These are phyloP conservation scores for Heliothis peltigera DNA, from an alignment of 2,888 invertebrate species.

Conservation along the genomic window DNA sequence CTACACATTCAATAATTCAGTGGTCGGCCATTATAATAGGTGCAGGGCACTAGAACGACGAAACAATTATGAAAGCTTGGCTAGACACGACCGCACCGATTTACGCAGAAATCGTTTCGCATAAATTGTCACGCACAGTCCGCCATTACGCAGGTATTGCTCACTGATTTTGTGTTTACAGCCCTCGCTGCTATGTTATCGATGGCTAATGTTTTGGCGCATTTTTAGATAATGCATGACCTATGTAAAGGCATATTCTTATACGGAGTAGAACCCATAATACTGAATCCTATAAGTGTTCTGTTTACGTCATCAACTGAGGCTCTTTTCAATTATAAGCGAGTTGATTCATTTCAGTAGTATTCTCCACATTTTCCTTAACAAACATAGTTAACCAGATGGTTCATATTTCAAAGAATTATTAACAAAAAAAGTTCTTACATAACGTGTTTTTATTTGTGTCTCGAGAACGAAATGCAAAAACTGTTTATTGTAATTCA, in stretches of 20 bases:
- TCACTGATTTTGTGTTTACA: conserved; percentile 18
- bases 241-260: too few species aligned
- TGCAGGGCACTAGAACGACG: neutral
- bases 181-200: neutral
- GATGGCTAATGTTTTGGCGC: neutral
- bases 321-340: too few species aligned
- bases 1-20: neutral
- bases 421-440: too few species aligned
- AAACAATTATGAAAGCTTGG: neutral
- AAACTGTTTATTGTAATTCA: neutral
- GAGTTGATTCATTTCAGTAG: too few species aligned
- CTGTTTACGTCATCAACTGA: too few species aligned
- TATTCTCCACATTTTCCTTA: too few species aligned
- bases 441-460: neutral
- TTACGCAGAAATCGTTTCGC: conserved; percentile 5
- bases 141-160: conserved; percentile 19
- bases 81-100: neutral
- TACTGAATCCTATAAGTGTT: neutral
- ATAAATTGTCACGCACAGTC: conserved; percentile 19
- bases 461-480: neutral
- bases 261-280: too few species aligned
- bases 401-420: too few species aligned
- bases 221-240: too few species aligned
- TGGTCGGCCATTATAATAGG: neutral
- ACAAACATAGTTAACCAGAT: too few species aligned